These are phyloP conservation scores for Clepsis dumicolana DNA, from an alignment of 2,888 invertebrate genomes.

Conservation along the genomic window DNA sequence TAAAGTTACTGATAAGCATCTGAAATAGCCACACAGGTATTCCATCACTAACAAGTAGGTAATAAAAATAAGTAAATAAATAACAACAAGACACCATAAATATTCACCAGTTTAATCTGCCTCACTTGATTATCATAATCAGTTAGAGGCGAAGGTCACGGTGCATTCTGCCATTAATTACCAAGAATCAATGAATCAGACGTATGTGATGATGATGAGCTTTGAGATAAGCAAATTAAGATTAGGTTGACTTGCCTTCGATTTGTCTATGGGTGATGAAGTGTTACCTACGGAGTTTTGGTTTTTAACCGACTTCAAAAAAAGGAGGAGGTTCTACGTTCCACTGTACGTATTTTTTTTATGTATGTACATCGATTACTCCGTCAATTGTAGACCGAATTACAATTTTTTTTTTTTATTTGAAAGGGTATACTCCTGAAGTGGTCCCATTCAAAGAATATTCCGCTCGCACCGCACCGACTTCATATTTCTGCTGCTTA, in stretches of 20 bases:
- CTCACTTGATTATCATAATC: conserved; percentile 24
- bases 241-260: conserved; percentile 5
- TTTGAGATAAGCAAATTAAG: conserved; percentile 21
- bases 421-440: no score
- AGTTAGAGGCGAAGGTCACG: conserved; percentile 2
- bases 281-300: neutral
- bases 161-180: conserved; percentile 11
- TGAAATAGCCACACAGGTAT: neutral
- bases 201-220: conserved; percentile 4
- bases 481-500: no score
- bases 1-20: no score
- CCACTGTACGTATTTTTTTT: no score
- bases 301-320: no score
- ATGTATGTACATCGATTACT: no score
- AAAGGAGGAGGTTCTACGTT: no score
- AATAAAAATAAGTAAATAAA: no score
- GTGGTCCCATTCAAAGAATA: no score
- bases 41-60: neutral
- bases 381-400: no score
- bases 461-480: no score
- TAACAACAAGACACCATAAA: neutral
- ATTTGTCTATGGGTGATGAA: neutral
- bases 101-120: neutral
- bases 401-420: no score
- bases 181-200: conserved; percentile 2